Base-by-base conservation (phyloP, 2,888 invertebrate genomes). In the Platycnemis pennipes region DNA sequence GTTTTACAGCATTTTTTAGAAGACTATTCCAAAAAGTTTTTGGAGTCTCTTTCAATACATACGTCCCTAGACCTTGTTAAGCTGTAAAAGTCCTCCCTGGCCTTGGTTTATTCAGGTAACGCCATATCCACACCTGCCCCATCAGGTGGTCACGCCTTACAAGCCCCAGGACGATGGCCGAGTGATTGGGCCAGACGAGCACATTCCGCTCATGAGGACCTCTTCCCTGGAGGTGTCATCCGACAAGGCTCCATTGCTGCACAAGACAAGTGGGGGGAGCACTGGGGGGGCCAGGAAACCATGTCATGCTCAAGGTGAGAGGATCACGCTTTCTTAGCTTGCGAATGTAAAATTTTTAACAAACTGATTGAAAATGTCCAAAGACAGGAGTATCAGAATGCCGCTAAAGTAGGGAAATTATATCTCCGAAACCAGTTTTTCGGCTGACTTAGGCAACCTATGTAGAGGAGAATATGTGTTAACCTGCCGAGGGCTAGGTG, bases 91-190 rank as follows among this genome's bases (percentile, higher is more conserved):
- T 77, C 77, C 77, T 37, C 77, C 77, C 37, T 77, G 77, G 26
- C 45, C 44, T 91, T 91, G 91, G 63, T 63, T 91, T 46, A 44
- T 46, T n/a, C 63, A 91, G 91, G 91, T 91, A 42, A 91, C 91
- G 95, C 96, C 98, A 97, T 98, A 98, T 96, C 97, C 97, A 95
- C 98, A 98, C 96, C 96, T 99, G 94, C 99, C 99, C 53, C 98
- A 98, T 53, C 99, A 99, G 96, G 97, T 99, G 44, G 99, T 99
- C 63, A 98, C 98, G 16, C 99, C 99, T 1, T 99, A 98, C 96
- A 98, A 98, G 96, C 99, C 99, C 0, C 98, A 98, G 37, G 98
- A 98, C 96, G 99, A 99, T 95, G 95, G 95, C 0, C 46, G 63
- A 46, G 63, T 42, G 4, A 63, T 8, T 63, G 56, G 44, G 13